Evolutionary conservation across 2,113 vertebrate genomes (phyloP).

Genomic region (Peucedramus taeniatus): DNA sequence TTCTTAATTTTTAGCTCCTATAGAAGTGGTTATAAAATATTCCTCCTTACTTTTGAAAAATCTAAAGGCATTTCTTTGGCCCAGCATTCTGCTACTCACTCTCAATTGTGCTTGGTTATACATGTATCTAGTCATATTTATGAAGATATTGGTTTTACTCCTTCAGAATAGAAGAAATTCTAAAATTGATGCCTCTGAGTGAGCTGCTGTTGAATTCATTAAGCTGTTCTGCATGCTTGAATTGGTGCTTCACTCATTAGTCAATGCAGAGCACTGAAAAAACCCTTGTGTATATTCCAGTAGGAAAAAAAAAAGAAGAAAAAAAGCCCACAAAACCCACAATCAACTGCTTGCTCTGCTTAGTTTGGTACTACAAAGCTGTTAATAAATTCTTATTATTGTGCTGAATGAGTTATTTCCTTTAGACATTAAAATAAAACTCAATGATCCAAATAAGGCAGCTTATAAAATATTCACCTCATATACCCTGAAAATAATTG

Average conservation of each 20-base stretch:
- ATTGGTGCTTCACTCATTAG: background rate
- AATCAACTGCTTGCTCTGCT: background rate
- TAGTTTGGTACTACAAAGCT: background rate
- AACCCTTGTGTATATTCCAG: background rate
- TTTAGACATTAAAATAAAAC: background rate
- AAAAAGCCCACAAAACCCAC: background rate
- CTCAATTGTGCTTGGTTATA: background rate
- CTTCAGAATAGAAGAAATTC: background rate
- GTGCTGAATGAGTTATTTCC: background rate
- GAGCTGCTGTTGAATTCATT: background rate
- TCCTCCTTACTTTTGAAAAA: background rate
- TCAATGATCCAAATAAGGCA: background rate
- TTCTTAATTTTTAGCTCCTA: background rate
- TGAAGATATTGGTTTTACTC: background rate
- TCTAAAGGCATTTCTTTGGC: background rate
- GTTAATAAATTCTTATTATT: background rate
- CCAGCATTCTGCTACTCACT: background rate
- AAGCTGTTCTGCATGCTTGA: background rate
- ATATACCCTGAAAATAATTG: background rate
- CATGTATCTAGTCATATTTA: background rate
- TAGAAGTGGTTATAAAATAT: background rate
- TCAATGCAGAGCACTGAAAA: background rate
- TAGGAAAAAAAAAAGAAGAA: background rate
- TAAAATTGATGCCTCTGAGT: background rate
- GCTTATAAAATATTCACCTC: background rate